A percentile compares a stretch with the other conserved stretches of the same genome.
Evolutionary conservation across 2,888 invertebrate species (phyloP).

Genomic region (Pristionchus fissidentatus): DNA sequence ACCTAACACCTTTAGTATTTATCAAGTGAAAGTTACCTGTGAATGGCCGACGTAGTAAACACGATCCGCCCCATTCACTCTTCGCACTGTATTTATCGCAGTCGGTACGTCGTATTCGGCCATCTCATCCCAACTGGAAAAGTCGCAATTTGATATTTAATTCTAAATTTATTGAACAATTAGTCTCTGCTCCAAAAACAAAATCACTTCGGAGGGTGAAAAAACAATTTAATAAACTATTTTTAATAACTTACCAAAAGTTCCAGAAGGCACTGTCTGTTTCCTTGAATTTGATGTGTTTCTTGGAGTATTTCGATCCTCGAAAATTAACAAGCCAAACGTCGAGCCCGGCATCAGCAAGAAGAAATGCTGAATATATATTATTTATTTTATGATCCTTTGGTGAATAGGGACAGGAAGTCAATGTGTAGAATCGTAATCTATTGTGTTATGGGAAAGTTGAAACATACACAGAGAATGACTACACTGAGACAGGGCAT

Average conservation of each 20-base stretch:
- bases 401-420: neutral
- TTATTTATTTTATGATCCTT: neutral
- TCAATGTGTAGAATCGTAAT: neutral
- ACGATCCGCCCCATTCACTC: neutral
- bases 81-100: neutral
- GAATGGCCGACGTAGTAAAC: slow-evolving; percentile 41
- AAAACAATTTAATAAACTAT: neutral
- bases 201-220: neutral
- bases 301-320: slow-evolving; percentile 16
- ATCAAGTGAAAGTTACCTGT: neutral
- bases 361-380: slow-evolving; percentile 36
- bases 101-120: slow-evolving; percentile 27
- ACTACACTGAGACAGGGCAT: too few relatives aligned
- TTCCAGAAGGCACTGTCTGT: slow-evolving; percentile 23
- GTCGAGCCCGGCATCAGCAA: slow-evolving; percentile 41
- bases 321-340: slow-evolving; percentile 45
- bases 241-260: slow-evolving; percentile 11
- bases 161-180: neutral
- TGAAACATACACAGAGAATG: too few relatives aligned
- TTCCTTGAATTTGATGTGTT: neutral
- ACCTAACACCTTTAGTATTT: too few relatives aligned
- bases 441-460: neutral
- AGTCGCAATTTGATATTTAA: neutral
- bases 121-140: slow-evolving; percentile 42
- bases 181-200: neutral